These are phyloP conservation scores for Myzus persicae DNA, from an alignment of 1,140 invertebrate species.

Conservation along the genomic window DNA sequence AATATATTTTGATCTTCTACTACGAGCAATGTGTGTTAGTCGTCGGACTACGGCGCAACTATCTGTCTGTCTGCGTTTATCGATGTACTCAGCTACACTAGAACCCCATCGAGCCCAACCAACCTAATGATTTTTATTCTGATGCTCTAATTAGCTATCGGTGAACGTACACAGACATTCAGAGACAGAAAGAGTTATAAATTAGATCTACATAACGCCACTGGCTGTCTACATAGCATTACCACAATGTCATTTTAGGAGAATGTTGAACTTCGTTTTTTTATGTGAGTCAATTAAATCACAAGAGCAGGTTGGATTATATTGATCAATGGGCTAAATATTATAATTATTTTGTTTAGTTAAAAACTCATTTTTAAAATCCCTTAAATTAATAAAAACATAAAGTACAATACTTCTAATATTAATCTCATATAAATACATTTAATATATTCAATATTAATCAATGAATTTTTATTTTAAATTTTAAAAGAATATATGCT, in stretches of 20 bases:
- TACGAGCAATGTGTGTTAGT: conserved; percentile 48
- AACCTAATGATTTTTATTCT: conserved; percentile 55
- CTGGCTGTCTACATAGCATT: conserved; percentile 47
- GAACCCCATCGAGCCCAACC: conserved; percentile 50
- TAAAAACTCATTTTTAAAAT: neutral
- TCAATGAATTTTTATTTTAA: neutral
- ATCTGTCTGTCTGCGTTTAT: conserved; percentile 41
- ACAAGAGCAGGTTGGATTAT: conserved; percentile 43
- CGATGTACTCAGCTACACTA: conserved; percentile 52
- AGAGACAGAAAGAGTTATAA: conserved; percentile 48
- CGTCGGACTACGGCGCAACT: conserved; percentile 48
- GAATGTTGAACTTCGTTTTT: conserved; percentile 56
- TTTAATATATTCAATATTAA: neutral
- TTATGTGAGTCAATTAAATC: conserved; percentile 52
- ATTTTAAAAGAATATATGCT: neutral
- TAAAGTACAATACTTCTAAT: neutral
- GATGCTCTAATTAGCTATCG: conserved; percentile 55
- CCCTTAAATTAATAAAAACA: conserved; percentile 30
- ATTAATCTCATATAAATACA: neutral
- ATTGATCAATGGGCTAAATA: conserved; percentile 39
- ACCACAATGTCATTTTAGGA: conserved; percentile 57
- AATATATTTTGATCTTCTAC: conserved; percentile 59
- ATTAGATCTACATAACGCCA: conserved; percentile 55
- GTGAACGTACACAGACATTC: conserved; percentile 54
- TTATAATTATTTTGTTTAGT: conserved; percentile 33